Base-by-base conservation (phyloP, 2,888 invertebrate species). In the Tetanocera ferruginea region DNA sequence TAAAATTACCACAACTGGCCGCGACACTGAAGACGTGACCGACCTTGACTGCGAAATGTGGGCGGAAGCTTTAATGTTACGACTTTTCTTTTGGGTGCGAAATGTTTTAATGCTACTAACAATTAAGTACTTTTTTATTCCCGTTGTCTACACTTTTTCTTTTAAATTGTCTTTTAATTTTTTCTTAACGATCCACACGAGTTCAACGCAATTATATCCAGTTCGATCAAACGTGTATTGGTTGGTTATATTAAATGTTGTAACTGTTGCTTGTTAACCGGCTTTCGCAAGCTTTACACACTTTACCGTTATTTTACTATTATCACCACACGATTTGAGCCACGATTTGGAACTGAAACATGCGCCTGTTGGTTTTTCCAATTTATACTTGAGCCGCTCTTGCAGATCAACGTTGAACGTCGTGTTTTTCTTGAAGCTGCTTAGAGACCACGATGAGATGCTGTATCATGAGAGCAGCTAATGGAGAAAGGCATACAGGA, bases 21-120 rank as follows among this genome's bases (percentile, higher is more conserved):
- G 37, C 37, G 31, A 62, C 28, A 51, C 23, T 34, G 37, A 43
- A 28, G 43, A 81, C 75, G 69, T 79, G 78, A 79, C 79, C 86
- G 88, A 87, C 87, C 88, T 87, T 87, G 88, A 88, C 87, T 87
- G 84, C 83, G 83, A 82, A 83, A 83, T 84, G 70, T 79, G 85
- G 31, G n/a, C 23, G 55, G 66, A 77, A 17, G 66, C 72, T 86
- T 85, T 82, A 79, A 23, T 31, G 25, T 57, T 71, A 25, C 34
- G 8, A 77, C 17, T 70, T 79, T 77, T 72, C 72, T n/a, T 17
- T 72, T 31, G n/a, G 23, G 51, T 31, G n/a, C 52, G 5, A 19
- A 17, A 5, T 34, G 66, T 23, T 60, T 72, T 11, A 52, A 37
- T 55, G n/a, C 34, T 71, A 8, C 34, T n/a, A 28, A 64, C n/a